Conservation (phyloP, 2,888 invertebrate species). For the Girardia tigrina region DNA sequence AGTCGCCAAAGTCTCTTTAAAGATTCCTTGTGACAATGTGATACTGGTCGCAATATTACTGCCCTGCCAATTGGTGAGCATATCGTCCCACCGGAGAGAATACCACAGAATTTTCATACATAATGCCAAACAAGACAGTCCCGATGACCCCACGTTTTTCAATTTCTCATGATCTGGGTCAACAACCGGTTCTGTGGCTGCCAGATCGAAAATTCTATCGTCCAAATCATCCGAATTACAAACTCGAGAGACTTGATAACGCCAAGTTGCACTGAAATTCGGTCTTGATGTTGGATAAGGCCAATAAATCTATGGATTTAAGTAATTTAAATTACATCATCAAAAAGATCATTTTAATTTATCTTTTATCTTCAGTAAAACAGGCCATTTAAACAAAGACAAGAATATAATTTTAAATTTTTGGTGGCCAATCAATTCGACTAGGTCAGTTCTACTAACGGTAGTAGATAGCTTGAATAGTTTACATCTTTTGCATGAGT, state of each 20-base stretch:
- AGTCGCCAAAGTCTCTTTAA: not conserved
- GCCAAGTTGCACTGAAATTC: not conserved
- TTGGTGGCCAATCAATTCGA: too few species aligned
- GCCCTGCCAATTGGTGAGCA: not conserved
- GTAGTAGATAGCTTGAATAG: too few species aligned
- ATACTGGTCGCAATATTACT: not conserved
- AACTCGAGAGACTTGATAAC: not conserved
- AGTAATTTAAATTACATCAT: too few species aligned
- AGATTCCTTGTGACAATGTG: not conserved
- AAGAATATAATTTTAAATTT: too few species aligned
- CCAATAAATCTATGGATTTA: not conserved
- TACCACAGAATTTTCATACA: slow-evolving; percentile 3
- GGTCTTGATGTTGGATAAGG: not conserved
- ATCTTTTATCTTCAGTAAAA: too few species aligned
- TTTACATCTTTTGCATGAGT: too few species aligned
- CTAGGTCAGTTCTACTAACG: too few species aligned
- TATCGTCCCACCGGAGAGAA: slow-evolving; percentile 3
- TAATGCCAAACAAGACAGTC: not conserved
- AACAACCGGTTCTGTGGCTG: not conserved
- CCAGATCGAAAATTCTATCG: not conserved
- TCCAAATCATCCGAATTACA: not conserved
- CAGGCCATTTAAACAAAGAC: too few species aligned
- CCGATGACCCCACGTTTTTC: not conserved
- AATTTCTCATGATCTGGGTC: slow-evolving; percentile 15
- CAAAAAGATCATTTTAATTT: too few species aligned